Conservation (phyloP, 2,113 vertebrate genomes). For the Pipra filicauda region DNA sequence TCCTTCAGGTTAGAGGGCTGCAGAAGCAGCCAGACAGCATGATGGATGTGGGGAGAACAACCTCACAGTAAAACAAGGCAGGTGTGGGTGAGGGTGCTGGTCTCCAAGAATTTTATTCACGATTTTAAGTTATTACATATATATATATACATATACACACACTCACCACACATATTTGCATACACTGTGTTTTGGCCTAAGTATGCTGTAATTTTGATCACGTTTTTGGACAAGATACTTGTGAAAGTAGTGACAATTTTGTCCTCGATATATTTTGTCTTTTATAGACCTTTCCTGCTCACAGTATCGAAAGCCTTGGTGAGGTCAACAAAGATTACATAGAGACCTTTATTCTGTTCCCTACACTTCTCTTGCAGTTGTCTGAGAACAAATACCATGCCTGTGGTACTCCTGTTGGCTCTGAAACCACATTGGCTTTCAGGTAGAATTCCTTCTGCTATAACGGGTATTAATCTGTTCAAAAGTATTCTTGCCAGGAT, state of each 20-base stretch:
- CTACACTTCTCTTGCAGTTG: too few species aligned
- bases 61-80: accelerated
- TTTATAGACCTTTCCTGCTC: not conserved
- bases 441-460: too few species aligned
- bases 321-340: too few species aligned
- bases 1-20: not conserved
- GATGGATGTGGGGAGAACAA: not conserved
- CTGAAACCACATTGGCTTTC: too few species aligned
- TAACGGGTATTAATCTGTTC: too few species aligned
- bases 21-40: accelerated
- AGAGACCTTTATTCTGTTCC: too few species aligned
- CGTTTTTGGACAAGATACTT: not conserved
- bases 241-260: not conserved
- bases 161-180: too few species aligned
- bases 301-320: too few species aligned
- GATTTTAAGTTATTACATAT: not conserved
- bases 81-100: not conserved
- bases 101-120: not conserved
- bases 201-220: not conserved
- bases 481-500: too few species aligned
- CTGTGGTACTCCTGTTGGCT: too few species aligned
- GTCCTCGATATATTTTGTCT: not conserved
- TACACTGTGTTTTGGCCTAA: not conserved
- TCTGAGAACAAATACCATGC: too few species aligned
- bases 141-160: too few species aligned